A percentile compares a stretch with the other conserved stretches of the same genome.
Conservation (phyloP, 2,888 invertebrate genomes). For the Eueremaeus valkanovi region DNA sequence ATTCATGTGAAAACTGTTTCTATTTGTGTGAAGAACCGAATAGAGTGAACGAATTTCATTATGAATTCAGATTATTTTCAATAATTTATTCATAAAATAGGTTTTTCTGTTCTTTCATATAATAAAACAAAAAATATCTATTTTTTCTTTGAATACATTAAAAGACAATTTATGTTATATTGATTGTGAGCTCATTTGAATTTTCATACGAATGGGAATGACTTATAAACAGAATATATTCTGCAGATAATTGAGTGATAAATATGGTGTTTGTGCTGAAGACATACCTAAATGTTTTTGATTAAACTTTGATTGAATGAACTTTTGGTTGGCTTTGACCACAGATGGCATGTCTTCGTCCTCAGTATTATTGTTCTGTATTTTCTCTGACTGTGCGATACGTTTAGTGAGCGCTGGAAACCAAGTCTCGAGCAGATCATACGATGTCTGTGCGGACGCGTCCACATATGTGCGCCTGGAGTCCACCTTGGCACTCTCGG, state of each 20-base stretch:
- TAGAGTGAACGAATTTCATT: too few species aligned
- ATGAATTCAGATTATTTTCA: too few species aligned
- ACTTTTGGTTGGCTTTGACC: constrained; percentile 6
- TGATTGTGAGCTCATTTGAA: background rate
- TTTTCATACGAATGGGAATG: background rate
- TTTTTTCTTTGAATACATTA: too few species aligned
- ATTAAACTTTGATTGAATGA: constrained; percentile 6
- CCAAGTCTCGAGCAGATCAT: constrained; percentile 46
- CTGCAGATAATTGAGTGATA: background rate
- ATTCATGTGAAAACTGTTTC: too few species aligned
- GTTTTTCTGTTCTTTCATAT: too few species aligned
- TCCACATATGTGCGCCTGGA: constrained; percentile 38
- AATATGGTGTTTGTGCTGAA: too few species aligned
- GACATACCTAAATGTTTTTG: constrained; percentile 15
- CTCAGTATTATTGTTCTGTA: background rate
- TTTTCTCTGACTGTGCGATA: constrained; percentile 19
- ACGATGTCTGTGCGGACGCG: constrained; percentile 45
- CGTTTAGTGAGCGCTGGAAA: constrained; percentile 44
- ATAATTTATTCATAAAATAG: too few species aligned
- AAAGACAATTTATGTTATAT: too few species aligned
- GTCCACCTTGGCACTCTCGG: constrained; percentile 16
- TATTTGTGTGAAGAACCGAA: too few species aligned
- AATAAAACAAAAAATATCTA: too few species aligned
- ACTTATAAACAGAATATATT: background rate
- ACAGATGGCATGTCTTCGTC: constrained; percentile 12